Base-by-base conservation (phyloP, 37 sponge, comb jelly and placozoan genomes). In the Halichondria panicea region DNA sequence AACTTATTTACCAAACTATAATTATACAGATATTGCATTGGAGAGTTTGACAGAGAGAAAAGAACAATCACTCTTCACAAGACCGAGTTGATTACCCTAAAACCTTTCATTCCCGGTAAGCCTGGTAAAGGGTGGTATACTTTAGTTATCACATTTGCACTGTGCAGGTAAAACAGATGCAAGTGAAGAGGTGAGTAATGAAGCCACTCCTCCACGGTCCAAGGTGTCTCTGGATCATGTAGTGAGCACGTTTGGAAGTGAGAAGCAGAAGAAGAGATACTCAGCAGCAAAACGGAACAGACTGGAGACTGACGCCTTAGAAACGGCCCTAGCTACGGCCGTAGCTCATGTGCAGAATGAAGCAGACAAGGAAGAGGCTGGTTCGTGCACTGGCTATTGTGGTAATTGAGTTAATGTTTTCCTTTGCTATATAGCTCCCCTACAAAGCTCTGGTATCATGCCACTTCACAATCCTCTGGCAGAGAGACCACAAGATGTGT, bases 211-310 rank as follows among this genome's bases (percentile, higher is more conserved):
- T 36, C 21, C 32, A 46, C 25, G 35, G 32, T 28, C 39, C 42
- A 37, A 62, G 21, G 24, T 66, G 39, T 28, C 64, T 12, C 27
- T 78, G 43, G 70, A 71, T 43, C 40, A 76, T 34, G 44, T 84
- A 72, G 83, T 87, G 35, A 44, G 36, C n/a, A 41, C 76, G 15
- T 91, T 91, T 82, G 92, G 92, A 13, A 83, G 88, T 32, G 88
- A 82, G 63, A 72, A 58, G 27, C 83, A 78, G 65, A 86, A 87
- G 70, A 57, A 80, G 38, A 75, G 74, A 0, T 48, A 78, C 15
- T 54, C 80, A 15, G 75, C 84, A 4, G 68, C 79, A 15, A 78
- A 83, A 75, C 57, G 84, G 55, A 86, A 87, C 60, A 82, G 43
- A 38, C 62, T 91, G n/a, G 92, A 81, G 39, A 27, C 37, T 2